Evolutionary conservation across 2,797 vertebrate species (phyloP).

Genomic region (Streptopelia turtur): DNA sequence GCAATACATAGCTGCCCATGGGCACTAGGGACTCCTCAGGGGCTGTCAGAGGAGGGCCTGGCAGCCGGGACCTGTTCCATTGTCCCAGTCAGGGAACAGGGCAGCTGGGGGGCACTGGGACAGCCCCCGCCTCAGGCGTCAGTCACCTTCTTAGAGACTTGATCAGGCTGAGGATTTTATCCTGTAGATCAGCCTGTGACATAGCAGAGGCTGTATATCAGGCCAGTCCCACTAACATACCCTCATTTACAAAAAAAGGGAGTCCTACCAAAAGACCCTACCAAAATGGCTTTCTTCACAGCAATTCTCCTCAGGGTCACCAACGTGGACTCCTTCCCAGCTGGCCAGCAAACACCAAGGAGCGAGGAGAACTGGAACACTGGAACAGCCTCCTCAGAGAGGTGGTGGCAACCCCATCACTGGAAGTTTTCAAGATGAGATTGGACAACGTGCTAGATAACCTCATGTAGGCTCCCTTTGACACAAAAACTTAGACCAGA

Average conservation of each 20-base stretch:
- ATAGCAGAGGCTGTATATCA: neutral
- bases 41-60: neutral
- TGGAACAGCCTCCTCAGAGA: neutral
- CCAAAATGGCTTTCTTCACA: neutral
- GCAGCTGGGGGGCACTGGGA: neutral
- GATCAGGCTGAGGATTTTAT: neutral
- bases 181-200: neutral
- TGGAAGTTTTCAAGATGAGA: neutral
- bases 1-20: neutral
- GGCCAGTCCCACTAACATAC: neutral
- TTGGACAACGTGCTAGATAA: neutral
- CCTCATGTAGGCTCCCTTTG: neutral
- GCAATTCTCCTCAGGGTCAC: fast-evolving
- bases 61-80: neutral
- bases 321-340: neutral
- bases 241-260: neutral
- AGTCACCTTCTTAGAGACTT: fast-evolving
- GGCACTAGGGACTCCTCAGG: neutral
- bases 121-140: fast-evolving
- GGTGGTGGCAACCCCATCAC: neutral
- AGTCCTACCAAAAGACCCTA: no score
- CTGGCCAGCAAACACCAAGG: neutral
- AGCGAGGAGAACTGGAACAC: neutral
- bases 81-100: neutral
- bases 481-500: neutral